phyloP scores from a whole-genome alignment of 2,797 vertebrate genomes.

The Molossus molossus region DNA sequence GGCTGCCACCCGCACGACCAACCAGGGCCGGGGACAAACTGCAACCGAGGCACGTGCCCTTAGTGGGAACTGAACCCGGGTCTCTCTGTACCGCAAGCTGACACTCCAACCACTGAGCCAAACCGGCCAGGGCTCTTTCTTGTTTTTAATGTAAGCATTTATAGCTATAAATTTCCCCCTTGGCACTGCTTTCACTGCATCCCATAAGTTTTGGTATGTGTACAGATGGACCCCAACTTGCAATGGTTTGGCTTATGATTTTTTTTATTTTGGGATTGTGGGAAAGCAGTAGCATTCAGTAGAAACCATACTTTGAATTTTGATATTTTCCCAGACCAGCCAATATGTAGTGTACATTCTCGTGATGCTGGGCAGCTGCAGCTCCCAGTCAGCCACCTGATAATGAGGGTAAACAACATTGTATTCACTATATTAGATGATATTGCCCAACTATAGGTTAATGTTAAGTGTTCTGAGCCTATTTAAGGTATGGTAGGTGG shows the following conservation, averaged over 20 bases:
- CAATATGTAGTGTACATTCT: background rate
- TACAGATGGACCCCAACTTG: background rate
- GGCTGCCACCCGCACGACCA: no score
- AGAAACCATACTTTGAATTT: background rate
- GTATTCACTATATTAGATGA: background rate
- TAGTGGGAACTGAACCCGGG: no score
- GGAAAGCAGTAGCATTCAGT: background rate
- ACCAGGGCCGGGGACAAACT: no score
- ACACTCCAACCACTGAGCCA: no score
- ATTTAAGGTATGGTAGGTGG: background rate
- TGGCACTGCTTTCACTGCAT: background rate
- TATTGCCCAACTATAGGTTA: background rate
- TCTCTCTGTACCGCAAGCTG: no score
- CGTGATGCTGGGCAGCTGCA: background rate
- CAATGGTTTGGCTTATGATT: background rate
- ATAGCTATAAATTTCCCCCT: background rate
- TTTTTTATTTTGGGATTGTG: background rate
- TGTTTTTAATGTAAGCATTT: conserved; percentile 3
- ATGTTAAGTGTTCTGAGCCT: background rate
- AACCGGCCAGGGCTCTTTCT: background rate
- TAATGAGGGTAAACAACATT: background rate
- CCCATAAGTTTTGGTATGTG: background rate
- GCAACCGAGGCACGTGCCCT: no score
- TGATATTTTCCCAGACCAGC: background rate
- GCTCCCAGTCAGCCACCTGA: background rate